Conservation (phyloP, 2,888 invertebrate genomes). For the Automeris io region DNA sequence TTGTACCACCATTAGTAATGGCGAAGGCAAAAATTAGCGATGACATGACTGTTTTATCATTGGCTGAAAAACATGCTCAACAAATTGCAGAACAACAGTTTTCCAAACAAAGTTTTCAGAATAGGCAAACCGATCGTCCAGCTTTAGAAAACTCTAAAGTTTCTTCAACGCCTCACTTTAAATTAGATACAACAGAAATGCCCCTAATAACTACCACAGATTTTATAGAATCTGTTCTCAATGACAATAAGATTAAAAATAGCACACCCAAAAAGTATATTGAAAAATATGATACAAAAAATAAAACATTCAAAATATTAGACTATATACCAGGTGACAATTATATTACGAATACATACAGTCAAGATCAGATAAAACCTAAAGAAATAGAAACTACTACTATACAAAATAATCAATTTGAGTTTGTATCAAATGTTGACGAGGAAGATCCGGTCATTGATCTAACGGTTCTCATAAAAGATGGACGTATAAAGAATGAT, state of each 20-base stretch:
- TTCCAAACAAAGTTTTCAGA: conserved; percentile 26
- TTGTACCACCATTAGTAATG: conserved; percentile 71
- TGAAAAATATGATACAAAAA: conserved; percentile 45
- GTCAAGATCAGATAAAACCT: conserved; percentile 15
- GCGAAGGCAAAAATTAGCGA: conserved; percentile 69
- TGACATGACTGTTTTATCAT: conserved; percentile 68
- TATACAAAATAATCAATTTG: conserved; percentile 11
- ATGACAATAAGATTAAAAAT: conserved; percentile 38
- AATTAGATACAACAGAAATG: conserved; percentile 18
- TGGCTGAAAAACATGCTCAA: conserved; percentile 69
- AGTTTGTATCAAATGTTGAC: conserved; percentile 16
- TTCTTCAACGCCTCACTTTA: conserved; percentile 24
- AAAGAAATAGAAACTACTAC: conserved; percentile 19
- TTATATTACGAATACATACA: conserved; percentile 20
- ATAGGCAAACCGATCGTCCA: conserved; percentile 19
- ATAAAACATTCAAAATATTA: conserved; percentile 28
- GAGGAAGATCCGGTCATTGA: conserved; percentile 48
- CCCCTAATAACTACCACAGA: conserved; percentile 19
- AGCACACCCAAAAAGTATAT: conserved; percentile 55
- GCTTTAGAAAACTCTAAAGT: conserved; percentile 14
- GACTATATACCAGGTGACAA: conserved; percentile 24
- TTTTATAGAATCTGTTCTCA: conserved; percentile 23
- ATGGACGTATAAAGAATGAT: conserved; percentile 24
- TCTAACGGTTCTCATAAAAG: conserved; percentile 55
- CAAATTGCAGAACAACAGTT: conserved; percentile 50